Conservation (phyloP, 2,888 invertebrate species). For the Shargacucullia verbasci region DNA sequence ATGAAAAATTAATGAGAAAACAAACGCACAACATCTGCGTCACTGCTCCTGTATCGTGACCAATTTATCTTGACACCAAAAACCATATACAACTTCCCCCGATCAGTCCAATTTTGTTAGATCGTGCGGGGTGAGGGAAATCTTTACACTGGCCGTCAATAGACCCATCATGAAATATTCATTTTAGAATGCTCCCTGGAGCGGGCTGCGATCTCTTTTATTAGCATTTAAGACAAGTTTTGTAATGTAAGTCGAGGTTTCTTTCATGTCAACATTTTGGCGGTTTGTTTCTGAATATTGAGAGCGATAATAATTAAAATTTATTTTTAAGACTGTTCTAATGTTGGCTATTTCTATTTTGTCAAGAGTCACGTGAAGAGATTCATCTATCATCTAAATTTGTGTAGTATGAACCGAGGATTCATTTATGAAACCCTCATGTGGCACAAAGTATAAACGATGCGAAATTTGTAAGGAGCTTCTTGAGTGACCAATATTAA, state of each 20-base stretch:
- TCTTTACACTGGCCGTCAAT: constrained; percentile 66
- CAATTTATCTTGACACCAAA: constrained; percentile 60
- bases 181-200: constrained; percentile 68
- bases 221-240: constrained; percentile 83
- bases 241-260: constrained; percentile 73
- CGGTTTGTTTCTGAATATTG: constrained; percentile 67
- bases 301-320: constrained; percentile 66
- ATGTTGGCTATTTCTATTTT: constrained; percentile 18
- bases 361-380: constrained; percentile 7
- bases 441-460: no score
- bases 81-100: constrained; percentile 43
- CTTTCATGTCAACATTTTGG: constrained; percentile 65
- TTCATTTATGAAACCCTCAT: no score
- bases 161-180: constrained; percentile 80
- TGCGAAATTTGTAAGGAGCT: no score
- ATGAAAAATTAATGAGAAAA: constrained; percentile 81
- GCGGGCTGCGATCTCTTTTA: constrained; percentile 74
- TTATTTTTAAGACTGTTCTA: constrained; percentile 34
- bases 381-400: no score
- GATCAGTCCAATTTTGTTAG: constrained; percentile 36
- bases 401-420: no score
- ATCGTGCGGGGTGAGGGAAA: constrained; percentile 47
- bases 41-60: constrained; percentile 63
- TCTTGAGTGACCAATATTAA: no score
- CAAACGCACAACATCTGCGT: constrained; percentile 79